These are phyloP conservation scores for Carduelis carduelis DNA, from an alignment of 2,797 vertebrate species.

Conservation along the genomic window DNA sequence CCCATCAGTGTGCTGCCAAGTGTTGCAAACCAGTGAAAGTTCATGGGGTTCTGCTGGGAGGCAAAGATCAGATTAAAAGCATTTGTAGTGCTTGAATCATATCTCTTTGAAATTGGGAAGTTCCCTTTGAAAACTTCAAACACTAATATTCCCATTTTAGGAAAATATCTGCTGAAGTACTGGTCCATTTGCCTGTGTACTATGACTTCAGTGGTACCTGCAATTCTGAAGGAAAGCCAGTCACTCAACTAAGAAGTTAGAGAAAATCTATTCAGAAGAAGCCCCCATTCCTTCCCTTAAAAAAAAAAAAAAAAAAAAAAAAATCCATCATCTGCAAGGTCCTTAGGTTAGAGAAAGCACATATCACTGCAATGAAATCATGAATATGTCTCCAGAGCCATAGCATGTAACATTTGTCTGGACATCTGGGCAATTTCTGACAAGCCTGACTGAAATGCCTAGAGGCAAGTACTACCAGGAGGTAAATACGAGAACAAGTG, in stretches of 20 bases:
- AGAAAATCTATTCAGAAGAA: background rate
- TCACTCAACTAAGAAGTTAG: background rate
- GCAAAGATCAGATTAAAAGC: background rate
- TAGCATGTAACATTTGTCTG: background rate
- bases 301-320: background rate
- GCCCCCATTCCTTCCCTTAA: background rate
- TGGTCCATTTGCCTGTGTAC: background rate
- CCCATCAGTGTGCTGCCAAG: conserved; percentile 2
- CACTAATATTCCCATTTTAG: background rate
- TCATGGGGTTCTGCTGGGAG: background rate
- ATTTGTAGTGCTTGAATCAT: background rate
- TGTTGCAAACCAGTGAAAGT: background rate
- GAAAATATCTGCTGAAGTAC: background rate
- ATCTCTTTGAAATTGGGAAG: background rate
- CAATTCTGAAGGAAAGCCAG: background rate
- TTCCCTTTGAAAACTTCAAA: background rate
- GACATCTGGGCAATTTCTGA: background rate
- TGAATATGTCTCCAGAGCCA: background rate
- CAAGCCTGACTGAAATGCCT: background rate
- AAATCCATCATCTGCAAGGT: background rate
- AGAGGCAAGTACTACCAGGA: background rate
- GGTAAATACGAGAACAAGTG: background rate
- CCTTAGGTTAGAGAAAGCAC: background rate
- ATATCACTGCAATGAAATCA: background rate
- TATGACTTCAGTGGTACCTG: background rate